Evolutionary conservation across 2,888 invertebrate species (phyloP), one percentile per base, ranked within the genome.

Genomic region (Lepidocyrtinus sp.): DNA sequence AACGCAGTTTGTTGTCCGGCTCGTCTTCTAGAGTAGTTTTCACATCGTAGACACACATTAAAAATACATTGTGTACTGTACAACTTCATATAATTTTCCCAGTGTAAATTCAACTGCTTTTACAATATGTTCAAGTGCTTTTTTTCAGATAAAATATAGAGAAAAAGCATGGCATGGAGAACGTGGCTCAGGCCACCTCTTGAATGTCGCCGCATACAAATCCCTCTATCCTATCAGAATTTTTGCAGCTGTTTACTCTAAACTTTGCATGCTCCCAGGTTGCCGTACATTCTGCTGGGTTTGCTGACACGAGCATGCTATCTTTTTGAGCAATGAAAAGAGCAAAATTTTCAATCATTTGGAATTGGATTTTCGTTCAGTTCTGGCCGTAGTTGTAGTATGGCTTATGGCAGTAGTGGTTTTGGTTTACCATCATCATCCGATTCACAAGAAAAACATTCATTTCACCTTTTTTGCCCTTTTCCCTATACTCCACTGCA

Each of bases 81-180:
- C n/a, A n/a, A n/a, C n/a, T n/a, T n/a, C n/a, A n/a, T n/a, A n/a
- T n/a, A n/a, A n/a, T n/a, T n/a, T n/a, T n/a, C n/a, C n/a, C n/a
- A n/a, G n/a, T n/a, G n/a, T n/a, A n/a, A n/a, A n/a, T n/a, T n/a
- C n/a, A n/a, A n/a, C n/a, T n/a, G n/a, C n/a, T 2, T 2, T 50
- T 12, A n/a, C 50, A 50, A 50, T 50, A 50, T 50, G 50, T 50
- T 50, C 50, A 50, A 50, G 50, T 50, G 50, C 50, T 50, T 50
- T 50, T 50, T 50, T 50, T 50, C 5, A 2, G 2, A 50, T 7
- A 36, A 36, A 36, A 22, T 62, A 22, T 62, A 19, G 62, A 2
- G 12, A 62, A 63, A 63, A 64, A 26, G 64, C 64, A 64, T 64
- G 64, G 64, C 64, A 27, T 36, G 36, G 64, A 64, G 64, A 64